phyloP scores from a whole-genome alignment of 2,797 vertebrate species.

The Pangasius krempfi region DNA sequence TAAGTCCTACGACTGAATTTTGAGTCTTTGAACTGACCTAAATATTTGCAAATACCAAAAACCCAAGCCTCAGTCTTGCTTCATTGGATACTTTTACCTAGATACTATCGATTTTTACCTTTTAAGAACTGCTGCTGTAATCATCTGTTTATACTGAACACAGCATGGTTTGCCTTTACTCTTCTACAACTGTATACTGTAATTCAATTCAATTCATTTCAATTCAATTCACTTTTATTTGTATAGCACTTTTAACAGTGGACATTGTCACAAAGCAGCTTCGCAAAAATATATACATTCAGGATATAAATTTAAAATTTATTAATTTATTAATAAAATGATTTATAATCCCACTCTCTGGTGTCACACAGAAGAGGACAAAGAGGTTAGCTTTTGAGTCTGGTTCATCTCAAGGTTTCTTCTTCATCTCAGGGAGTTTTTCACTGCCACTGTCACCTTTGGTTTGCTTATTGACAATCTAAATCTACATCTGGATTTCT shows the following conservation, averaged over 20 bases:
- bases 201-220: too few species aligned
- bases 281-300: too few species aligned
- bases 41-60: not conserved
- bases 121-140: not conserved
- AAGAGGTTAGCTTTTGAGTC: not conserved
- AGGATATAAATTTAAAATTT: too few species aligned
- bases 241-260: too few species aligned
- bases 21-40: not conserved
- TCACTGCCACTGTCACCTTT: not conserved
- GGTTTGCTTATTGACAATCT: not conserved
- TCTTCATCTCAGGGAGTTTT: not conserved
- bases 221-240: too few species aligned
- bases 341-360: not conserved
- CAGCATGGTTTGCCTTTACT: not conserved
- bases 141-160: constrained; percentile 8
- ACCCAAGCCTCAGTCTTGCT: too few species aligned
- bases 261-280: too few species aligned
- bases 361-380: not conserved
- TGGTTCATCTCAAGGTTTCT: not conserved
- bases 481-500: not conserved
- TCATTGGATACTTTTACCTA: not conserved
- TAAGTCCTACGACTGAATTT: not conserved
- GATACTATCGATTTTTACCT: not conserved
- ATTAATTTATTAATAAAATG: too few species aligned
- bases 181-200: not conserved